Evolutionary conservation across 2,888 invertebrate species (phyloP).

Genomic region (Heliconius aoede): DNA sequence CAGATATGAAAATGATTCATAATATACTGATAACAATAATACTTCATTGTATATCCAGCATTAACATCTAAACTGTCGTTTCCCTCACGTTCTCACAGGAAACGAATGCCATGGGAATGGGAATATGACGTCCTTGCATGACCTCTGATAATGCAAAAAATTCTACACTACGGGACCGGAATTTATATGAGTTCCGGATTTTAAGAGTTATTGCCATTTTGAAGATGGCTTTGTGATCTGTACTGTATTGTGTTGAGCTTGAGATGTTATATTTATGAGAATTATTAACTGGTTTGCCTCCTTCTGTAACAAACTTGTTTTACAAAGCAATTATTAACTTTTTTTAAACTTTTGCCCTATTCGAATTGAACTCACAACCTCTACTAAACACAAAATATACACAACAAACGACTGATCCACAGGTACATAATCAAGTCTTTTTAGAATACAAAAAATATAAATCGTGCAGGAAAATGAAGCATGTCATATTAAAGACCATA

Average conservation of each 20-base stretch:
- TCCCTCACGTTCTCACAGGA: constrained; percentile 32
- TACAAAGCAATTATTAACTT: not conserved
- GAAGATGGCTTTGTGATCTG: not conserved
- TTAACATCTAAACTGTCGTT: constrained; percentile 12
- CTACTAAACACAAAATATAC: not conserved
- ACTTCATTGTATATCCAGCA: not conserved
- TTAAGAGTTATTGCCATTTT: constrained; percentile 7
- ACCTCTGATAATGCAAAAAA: constrained; percentile 32
- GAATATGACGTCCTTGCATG: constrained; percentile 23
- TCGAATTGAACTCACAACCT: not conserved
- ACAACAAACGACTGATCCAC: not conserved
- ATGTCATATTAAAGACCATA: constrained; percentile 14
- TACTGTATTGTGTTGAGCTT: not conserved
- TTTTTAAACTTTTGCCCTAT: too few species aligned
- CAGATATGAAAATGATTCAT: not conserved
- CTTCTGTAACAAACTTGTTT: not conserved
- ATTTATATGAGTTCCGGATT: constrained; percentile 30
- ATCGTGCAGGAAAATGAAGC: constrained; percentile 2
- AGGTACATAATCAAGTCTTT: not conserved
- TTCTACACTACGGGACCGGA: constrained; percentile 20
- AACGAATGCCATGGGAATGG: constrained; percentile 31
- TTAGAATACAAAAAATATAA: constrained; percentile 6
- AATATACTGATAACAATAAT: not conserved
- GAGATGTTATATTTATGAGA: not conserved
- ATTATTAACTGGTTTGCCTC: not conserved